phyloP scores from a whole-genome alignment of 2,113 vertebrate genomes.

The Phyllostomus discolor region DNA sequence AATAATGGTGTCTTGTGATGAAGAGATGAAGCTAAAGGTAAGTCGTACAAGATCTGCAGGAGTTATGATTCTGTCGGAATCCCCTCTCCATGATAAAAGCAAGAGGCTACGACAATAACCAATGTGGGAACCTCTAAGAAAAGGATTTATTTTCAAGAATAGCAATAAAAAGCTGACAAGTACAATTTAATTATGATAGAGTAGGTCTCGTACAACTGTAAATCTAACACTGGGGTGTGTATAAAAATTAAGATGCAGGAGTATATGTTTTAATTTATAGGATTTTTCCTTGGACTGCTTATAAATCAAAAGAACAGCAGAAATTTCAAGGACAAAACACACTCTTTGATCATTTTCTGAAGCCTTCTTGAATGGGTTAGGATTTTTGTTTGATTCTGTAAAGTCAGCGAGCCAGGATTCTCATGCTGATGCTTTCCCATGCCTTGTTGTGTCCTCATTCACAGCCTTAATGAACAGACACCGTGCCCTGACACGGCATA shows the following conservation, averaged over 20 bases:
- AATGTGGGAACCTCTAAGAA: slow-evolving; percentile 65
- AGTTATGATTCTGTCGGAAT: slow-evolving; percentile 77
- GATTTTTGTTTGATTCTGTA: neutral
- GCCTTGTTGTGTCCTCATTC: neutral
- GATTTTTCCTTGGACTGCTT: slow-evolving; percentile 56
- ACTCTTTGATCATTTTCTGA: slow-evolving; percentile 23
- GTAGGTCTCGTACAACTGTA: slow-evolving; percentile 72
- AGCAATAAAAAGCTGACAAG: slow-evolving; percentile 79
- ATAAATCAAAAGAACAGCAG: slow-evolving; percentile 75
- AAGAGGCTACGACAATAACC: slow-evolving; percentile 73
- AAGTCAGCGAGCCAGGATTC: neutral
- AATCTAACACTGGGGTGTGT: slow-evolving; percentile 73
- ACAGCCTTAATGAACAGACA: neutral
- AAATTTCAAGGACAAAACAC: slow-evolving; percentile 64
- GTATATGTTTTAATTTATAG: slow-evolving; percentile 72
- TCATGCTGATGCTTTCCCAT: neutral
- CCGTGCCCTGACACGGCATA: too few species aligned
- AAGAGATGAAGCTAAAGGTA: slow-evolving; percentile 67
- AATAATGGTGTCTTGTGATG: slow-evolving; percentile 8
- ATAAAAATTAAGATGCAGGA: slow-evolving; percentile 77
- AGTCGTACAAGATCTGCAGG: slow-evolving; percentile 35
- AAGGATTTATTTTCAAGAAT: slow-evolving; percentile 79
- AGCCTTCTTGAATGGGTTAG: neutral
- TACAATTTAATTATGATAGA: slow-evolving; percentile 82
- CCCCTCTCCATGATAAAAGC: slow-evolving; percentile 73